These are phyloP conservation scores for Mycogona germanica DNA, from an alignment of 2,888 invertebrate species.

Conservation along the genomic window DNA sequence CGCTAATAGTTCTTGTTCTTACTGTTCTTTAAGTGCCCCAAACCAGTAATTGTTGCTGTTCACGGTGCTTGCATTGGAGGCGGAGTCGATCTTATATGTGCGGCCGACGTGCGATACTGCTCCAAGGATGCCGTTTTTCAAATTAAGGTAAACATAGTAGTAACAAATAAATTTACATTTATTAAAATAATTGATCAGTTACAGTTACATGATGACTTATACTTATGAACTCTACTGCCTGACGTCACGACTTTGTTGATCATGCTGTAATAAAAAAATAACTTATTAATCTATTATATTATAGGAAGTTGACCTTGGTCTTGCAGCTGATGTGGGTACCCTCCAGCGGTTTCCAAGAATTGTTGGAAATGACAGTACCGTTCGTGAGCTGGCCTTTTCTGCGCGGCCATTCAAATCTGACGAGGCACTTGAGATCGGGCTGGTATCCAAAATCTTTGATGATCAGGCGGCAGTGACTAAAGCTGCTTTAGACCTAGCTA, in stretches of 20 bases:
- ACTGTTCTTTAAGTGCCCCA: slow-evolving; percentile 48
- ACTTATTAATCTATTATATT: slow-evolving; percentile 12
- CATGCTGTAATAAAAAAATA: background rate
- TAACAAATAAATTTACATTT: no score
- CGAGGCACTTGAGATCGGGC: slow-evolving; percentile 68
- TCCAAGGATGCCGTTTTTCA: slow-evolving; percentile 81
- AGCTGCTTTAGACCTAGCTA: slow-evolving; percentile 59
- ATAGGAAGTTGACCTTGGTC: slow-evolving; percentile 54
- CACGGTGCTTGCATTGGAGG: slow-evolving; percentile 87
- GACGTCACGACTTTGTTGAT: background rate
- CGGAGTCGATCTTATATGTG: slow-evolving; percentile 74
- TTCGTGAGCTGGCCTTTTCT: slow-evolving; percentile 76
- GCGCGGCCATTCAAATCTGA: slow-evolving; percentile 63
- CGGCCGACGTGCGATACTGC: slow-evolving; percentile 85
- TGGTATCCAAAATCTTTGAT: slow-evolving; percentile 63
- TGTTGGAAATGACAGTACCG: slow-evolving; percentile 74
- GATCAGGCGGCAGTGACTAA: slow-evolving; percentile 58
- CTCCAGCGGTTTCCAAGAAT: slow-evolving; percentile 85
- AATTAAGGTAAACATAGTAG: slow-evolving; percentile 69
- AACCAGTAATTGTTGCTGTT: slow-evolving; percentile 79
- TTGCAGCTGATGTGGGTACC: slow-evolving; percentile 93
- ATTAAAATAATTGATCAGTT: background rate
- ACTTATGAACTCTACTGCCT: no score
- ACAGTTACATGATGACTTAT: no score
- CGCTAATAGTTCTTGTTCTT: background rate